A percentile compares a stretch with the other conserved stretches of the same genome.
Evolutionary conservation across 2,888 invertebrate species (phyloP).

Genomic region (Pherbina coryleti): DNA sequence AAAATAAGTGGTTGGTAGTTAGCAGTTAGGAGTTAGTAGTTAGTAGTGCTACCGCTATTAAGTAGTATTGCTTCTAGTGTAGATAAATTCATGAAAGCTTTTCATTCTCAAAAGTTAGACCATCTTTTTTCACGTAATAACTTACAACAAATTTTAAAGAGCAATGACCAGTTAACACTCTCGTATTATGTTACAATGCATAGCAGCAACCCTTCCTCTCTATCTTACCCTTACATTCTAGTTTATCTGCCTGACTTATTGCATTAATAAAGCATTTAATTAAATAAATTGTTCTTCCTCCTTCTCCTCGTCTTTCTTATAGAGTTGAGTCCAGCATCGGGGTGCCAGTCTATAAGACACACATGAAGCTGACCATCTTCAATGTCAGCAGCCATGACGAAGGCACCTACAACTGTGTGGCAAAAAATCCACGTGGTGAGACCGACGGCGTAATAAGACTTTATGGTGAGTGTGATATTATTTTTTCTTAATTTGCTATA

Average conservation of each 20-base stretch:
- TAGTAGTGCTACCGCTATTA: too few species aligned
- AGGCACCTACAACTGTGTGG: constrained; percentile 85
- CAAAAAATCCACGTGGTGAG: constrained; percentile 91
- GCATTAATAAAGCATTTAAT: neutral
- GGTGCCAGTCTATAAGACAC: constrained; percentile 83
- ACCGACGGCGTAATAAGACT: constrained; percentile 90
- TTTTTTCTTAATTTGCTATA: neutral
- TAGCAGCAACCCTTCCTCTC: neutral
- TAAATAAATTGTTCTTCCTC: neutral
- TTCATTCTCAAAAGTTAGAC: too few species aligned
- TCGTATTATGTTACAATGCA: too few species aligned
- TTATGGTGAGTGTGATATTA: constrained; percentile 78
- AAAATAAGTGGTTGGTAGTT: too few species aligned
- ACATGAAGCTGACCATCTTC: constrained; percentile 86
- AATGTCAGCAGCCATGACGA: constrained; percentile 85
- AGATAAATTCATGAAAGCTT: too few species aligned
- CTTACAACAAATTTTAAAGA: neutral
- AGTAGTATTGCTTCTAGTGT: too few species aligned
- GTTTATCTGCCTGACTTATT: neutral
- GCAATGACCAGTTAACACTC: too few species aligned
- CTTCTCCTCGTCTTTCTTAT: neutral
- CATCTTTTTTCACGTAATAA: too few species aligned
- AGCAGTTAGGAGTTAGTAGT: too few species aligned
- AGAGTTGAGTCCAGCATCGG: constrained; percentile 77
- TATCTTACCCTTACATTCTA: neutral